These are phyloP conservation scores for Polydrusus cervinus DNA, from an alignment of 2,888 invertebrate species.

Conservation along the genomic window DNA sequence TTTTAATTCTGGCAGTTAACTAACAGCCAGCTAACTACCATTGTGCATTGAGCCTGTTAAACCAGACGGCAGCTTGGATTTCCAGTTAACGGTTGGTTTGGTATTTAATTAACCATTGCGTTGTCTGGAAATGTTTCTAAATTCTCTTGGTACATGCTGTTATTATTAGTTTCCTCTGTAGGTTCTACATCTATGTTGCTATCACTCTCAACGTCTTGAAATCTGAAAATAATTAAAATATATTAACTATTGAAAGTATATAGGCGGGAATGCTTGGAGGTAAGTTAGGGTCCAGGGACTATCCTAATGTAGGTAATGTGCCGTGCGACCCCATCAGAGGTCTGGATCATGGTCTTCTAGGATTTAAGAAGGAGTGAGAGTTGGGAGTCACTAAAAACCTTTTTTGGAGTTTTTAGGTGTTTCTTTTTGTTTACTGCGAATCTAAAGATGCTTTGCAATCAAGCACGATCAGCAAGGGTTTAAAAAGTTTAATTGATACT, in stretches of 20 bases:
- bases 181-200: conserved; percentile 67
- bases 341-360: too few relatives aligned
- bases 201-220: conserved; percentile 70
- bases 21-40: conserved; percentile 4
- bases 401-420: too few relatives aligned
- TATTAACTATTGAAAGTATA: neutral
- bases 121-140: conserved; percentile 69
- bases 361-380: too few relatives aligned
- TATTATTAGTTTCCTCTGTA: conserved; percentile 71
- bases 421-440: too few relatives aligned
- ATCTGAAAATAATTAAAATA: conserved; percentile 64
- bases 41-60: conserved; percentile 1
- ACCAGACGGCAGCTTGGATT: conserved; percentile 12
- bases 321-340: too few relatives aligned
- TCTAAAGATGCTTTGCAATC: too few relatives aligned
- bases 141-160: conserved; percentile 74
- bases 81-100: neutral
- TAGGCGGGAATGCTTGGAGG: too few relatives aligned
- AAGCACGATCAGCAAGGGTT: too few relatives aligned
- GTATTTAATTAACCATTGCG: conserved; percentile 62
- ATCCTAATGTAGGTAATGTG: too few relatives aligned
- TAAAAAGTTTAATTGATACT: too few relatives aligned
- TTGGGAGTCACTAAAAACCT: too few relatives aligned
- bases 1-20: neutral
- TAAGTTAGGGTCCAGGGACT: too few relatives aligned